Percentiles rank a stretch among this genome's conserved stretches.
phyloP scores from a whole-genome alignment of 1,140 invertebrate genomes.

The Apis laboriosa region DNA sequence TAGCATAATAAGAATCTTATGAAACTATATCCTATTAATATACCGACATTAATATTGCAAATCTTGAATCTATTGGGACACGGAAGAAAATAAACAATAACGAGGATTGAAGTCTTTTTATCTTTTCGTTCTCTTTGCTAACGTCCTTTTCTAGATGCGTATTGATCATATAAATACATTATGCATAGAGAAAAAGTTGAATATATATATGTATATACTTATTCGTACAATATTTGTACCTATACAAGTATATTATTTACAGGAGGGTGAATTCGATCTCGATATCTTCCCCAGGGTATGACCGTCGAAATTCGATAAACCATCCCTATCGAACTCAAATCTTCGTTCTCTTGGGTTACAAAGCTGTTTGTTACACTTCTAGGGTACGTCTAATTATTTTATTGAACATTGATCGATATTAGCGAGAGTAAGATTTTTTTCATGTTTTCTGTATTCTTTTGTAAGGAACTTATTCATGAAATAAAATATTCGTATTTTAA shows the following conservation, averaged over 20 bases:
- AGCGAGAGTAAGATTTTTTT: conserved; percentile 5
- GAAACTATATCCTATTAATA: not conserved
- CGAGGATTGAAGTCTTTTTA: not conserved
- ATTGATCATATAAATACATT: conserved; percentile 1
- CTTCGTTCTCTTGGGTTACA: conserved; percentile 9
- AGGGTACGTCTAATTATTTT: conserved; percentile 32
- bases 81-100: conserved; percentile 9
- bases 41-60: not conserved
- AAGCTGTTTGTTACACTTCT: conserved; percentile 12
- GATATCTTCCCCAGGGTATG: conserved; percentile 21
- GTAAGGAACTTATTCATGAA: not conserved
- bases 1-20: not conserved
- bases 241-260: conserved; percentile 4
- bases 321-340: conserved; percentile 25
- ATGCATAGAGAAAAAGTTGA: no score
- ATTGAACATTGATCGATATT: conserved; percentile 31
- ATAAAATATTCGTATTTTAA: no score
- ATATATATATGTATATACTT: no score
- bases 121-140: not conserved
- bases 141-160: not conserved
- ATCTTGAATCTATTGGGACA: not conserved
- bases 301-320: conserved; percentile 46
- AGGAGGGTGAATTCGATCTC: conserved; percentile 44
- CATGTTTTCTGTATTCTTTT: not conserved
- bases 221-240: not conserved